A percentile compares a stretch with the other conserved stretches of the same genome.
Conservation (phyloP, 2,113 vertebrate species). For the Regulus satrapa region DNA sequence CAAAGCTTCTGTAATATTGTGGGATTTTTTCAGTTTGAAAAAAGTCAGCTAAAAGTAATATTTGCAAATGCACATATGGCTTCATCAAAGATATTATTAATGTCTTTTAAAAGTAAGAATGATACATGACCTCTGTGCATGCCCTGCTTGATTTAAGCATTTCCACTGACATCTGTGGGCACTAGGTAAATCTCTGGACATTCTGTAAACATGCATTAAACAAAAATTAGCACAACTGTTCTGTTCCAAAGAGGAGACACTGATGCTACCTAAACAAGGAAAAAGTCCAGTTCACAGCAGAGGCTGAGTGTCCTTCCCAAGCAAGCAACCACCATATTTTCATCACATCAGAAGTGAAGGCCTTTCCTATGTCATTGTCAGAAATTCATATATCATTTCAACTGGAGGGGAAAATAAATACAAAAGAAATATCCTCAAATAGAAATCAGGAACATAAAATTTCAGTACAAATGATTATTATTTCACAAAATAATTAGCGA, state of each 20-base stretch:
- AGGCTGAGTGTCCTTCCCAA: background rate
- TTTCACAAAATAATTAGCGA: conserved; percentile 22
- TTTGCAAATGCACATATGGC: background rate
- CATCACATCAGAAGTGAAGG: background rate
- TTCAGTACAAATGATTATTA: conserved; percentile 11
- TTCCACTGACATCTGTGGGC: background rate
- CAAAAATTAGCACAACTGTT: background rate
- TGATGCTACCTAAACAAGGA: background rate
- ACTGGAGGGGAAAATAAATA: background rate
- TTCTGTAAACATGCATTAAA: background rate
- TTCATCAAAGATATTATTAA: background rate
- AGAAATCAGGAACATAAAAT: background rate
- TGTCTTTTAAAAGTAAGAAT: background rate
- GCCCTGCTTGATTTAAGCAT: background rate
- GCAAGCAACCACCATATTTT: background rate
- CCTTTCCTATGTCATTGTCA: background rate
- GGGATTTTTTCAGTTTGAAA: background rate
- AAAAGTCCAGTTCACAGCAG: background rate
- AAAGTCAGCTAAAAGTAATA: background rate
- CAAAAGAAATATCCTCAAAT: background rate
- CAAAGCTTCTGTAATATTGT: background rate
- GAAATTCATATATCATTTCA: background rate
- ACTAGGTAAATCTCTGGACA: background rate
- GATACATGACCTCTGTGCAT: background rate
- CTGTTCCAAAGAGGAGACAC: background rate